phyloP scores from a whole-genome alignment of 2,888 invertebrate genomes.

The Dimorphilus gyrociliatus region DNA sequence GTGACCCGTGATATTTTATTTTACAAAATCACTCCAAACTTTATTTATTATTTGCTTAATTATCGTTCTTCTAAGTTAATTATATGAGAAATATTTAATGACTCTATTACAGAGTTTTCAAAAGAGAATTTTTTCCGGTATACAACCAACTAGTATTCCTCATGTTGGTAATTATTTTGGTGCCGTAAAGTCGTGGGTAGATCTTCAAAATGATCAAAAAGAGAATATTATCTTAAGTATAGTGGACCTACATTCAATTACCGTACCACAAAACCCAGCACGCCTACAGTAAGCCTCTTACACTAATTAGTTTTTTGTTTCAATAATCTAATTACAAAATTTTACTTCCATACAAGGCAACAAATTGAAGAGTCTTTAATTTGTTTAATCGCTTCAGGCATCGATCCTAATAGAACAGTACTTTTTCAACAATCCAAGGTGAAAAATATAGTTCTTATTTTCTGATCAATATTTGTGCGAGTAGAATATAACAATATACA shows the following conservation, averaged over 20 bases:
- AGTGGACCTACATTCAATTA: constrained; percentile 82
- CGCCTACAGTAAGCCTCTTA: constrained; percentile 19
- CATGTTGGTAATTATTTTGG: constrained; percentile 96
- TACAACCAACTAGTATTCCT: constrained; percentile 84
- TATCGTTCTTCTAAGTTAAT: too few relatives aligned
- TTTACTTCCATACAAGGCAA: constrained; percentile 15
- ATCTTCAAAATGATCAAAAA: constrained; percentile 58
- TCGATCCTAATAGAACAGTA: constrained; percentile 60
- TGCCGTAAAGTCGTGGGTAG: constrained; percentile 68
- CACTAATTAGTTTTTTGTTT: constrained; percentile 1
- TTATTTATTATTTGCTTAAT: too few relatives aligned
- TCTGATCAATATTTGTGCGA: background rate
- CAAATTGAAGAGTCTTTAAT: constrained; percentile 64
- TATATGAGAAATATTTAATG: too few relatives aligned
- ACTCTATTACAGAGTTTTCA: too few relatives aligned
- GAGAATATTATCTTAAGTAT: constrained; percentile 53
- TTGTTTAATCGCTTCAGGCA: constrained; percentile 70
- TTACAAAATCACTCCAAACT: too few relatives aligned
- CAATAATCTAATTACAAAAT: constrained; percentile 4
- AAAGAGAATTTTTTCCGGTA: constrained; percentile 59
- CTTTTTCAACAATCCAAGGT: constrained; percentile 68
- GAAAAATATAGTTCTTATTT: background rate
- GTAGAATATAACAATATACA: background rate
- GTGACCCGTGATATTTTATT: too few relatives aligned
- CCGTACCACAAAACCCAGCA: constrained; percentile 49